A percentile compares a stretch with the other conserved stretches of the same genome.
These are phyloP conservation scores for Platycheirus albimanus DNA, from an alignment of 2,888 invertebrate genomes.

Conservation along the genomic window DNA sequence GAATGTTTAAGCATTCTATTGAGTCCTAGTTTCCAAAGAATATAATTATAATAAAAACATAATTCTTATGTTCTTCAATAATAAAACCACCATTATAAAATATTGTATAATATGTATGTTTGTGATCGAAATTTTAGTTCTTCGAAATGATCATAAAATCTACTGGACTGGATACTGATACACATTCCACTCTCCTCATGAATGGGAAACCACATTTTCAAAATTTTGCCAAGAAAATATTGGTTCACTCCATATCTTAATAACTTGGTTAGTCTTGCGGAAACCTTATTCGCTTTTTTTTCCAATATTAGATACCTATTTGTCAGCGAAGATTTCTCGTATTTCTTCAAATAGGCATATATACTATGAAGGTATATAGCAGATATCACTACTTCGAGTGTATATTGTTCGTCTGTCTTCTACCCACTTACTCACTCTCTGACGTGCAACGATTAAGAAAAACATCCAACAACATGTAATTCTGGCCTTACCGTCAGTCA, in stretches of 20 bases:
- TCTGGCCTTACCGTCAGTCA: constrained; percentile 30
- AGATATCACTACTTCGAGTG: background rate
- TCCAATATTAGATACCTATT: constrained; percentile 20
- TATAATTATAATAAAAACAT: too few species aligned
- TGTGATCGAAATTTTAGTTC: too few species aligned
- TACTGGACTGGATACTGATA: too few species aligned
- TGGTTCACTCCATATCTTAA: background rate
- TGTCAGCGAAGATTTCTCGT: constrained; percentile 39
- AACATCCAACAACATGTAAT: constrained; percentile 54
- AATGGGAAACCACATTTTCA: too few species aligned
- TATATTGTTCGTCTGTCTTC: background rate
- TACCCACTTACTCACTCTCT: constrained; percentile 25
- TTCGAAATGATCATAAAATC: too few species aligned
- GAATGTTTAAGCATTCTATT: too few species aligned
- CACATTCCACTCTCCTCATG: too few species aligned
- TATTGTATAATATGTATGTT: too few species aligned
- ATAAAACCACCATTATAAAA: too few species aligned
- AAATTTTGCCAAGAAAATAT: too few species aligned
- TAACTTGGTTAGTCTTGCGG: constrained; percentile 38
- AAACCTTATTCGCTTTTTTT: constrained; percentile 32
- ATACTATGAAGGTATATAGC: background rate
- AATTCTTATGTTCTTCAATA: too few species aligned
- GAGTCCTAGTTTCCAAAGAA: too few species aligned
- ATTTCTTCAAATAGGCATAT: constrained; percentile 39
- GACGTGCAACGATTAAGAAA: constrained; percentile 55